A percentile compares a stretch with the other conserved stretches of the same genome.
Evolutionary conservation across 2,797 vertebrate genomes (phyloP).

Genomic region (Denticeps clupeoides): DNA sequence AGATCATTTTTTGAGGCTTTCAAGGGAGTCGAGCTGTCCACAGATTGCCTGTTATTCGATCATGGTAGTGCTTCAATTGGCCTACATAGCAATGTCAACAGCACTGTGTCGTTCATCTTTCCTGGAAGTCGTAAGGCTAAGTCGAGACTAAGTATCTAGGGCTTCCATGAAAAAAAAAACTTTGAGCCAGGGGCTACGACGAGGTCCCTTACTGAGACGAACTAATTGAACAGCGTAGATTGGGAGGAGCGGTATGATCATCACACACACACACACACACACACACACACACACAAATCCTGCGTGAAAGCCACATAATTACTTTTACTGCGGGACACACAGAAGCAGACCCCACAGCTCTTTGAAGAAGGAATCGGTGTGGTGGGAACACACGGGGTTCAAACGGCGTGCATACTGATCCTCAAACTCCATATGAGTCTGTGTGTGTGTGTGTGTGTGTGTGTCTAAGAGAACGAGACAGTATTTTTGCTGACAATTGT

Average conservation of each 20-base stretch:
- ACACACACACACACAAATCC: too few species aligned
- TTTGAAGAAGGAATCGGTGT: conserved; percentile 6
- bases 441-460: not conserved
- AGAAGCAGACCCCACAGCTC: conserved; percentile 10
- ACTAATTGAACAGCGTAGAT: not conserved
- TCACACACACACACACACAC: too few species aligned
- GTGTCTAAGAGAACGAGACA: not conserved
- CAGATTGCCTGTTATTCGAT: too few species aligned
- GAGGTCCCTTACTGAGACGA: not conserved
- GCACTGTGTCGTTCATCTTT: not conserved
- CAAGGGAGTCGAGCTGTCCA: too few species aligned
- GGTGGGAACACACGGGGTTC: conserved; percentile 4
- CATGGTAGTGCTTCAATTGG: too few species aligned
- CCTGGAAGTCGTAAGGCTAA: not conserved
- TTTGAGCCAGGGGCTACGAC: too few species aligned
- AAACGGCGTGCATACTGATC: conserved; percentile 8
- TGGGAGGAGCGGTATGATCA: too few species aligned
- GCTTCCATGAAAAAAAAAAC: too few species aligned
- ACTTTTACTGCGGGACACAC: not conserved
- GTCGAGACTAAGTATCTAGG: too few species aligned
- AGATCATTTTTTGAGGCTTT: too few species aligned
- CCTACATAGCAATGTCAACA: too few species aligned
- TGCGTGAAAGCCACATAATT: not conserved
- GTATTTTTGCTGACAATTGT: not conserved
- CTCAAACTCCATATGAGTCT: not conserved